A percentile compares a stretch with the other conserved stretches of the same genome.
Evolutionary conservation across 2,113 vertebrate genomes (phyloP).

Genomic region (Proterorhinus semilunaris): DNA sequence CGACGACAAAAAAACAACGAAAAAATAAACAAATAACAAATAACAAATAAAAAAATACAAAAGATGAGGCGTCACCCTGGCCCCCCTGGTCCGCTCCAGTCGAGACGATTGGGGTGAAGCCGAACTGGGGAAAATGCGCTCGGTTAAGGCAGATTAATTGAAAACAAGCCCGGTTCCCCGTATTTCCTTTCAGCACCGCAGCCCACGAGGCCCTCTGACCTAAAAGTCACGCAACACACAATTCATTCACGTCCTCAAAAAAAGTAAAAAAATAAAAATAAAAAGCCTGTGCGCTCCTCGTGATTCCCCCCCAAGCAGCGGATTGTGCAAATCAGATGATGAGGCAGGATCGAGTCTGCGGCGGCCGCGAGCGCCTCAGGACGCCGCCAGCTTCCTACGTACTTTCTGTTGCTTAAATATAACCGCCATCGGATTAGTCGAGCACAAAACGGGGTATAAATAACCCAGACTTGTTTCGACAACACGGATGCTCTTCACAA

Average conservation of each 20-base stretch:
- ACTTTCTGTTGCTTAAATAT: constrained; percentile 15
- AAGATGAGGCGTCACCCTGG: too few species aligned
- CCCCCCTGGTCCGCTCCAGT: too few species aligned
- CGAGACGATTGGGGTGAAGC: too few species aligned
- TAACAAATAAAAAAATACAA: too few species aligned
- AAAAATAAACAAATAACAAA: too few species aligned
- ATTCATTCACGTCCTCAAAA: constrained; percentile 25
- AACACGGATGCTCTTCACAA: too few species aligned
- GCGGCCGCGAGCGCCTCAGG: constrained; percentile 53
- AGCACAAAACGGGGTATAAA: neutral
- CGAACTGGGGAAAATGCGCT: too few species aligned
- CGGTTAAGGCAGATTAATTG: too few species aligned
- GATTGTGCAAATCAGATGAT: constrained; percentile 65
- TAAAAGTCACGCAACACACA: constrained; percentile 12
- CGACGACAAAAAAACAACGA: too few species aligned
- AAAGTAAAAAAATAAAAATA: too few species aligned
- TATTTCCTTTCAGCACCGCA: constrained; percentile 22
- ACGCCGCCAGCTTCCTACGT: constrained; percentile 33
- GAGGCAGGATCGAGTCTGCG: constrained; percentile 50
- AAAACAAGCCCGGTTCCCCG: constrained; percentile 28
- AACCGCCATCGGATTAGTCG: constrained; percentile 38
- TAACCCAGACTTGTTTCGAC: too few species aligned
- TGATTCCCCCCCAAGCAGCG: constrained; percentile 56
- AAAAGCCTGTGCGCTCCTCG: constrained; percentile 44
- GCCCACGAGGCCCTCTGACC: constrained; percentile 26